A percentile compares a stretch with the other conserved stretches of the same genome.
These are phyloP conservation scores for Siniperca scherzeri DNA, from an alignment of 2,797 vertebrate species.

Conservation along the genomic window DNA sequence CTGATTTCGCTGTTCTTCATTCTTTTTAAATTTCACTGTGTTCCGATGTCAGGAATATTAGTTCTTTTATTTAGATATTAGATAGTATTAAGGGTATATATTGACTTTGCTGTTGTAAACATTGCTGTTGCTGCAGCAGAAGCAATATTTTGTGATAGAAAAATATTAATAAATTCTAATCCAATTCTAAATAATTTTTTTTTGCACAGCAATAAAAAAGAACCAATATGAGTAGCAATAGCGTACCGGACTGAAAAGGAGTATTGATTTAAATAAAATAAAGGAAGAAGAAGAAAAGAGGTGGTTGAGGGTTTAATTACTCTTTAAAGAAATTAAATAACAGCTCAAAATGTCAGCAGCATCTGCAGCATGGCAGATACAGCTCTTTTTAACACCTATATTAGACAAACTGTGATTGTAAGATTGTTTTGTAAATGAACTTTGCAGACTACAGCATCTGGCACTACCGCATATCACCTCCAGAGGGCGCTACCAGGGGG, in stretches of 20 bases:
- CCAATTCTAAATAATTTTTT: not conserved
- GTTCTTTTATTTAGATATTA: not conserved
- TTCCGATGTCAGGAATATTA: not conserved
- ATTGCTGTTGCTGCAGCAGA: not conserved
- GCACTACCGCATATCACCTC: constrained; percentile 91
- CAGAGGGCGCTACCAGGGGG: constrained; percentile 98
- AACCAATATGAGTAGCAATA: too few relatives aligned
- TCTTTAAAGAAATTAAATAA: not conserved
- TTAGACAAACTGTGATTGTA: not conserved
- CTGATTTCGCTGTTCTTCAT: not conserved
- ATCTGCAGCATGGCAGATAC: too few relatives aligned
- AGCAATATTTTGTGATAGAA: not conserved
- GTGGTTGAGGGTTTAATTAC: not conserved
- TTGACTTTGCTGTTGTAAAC: not conserved
- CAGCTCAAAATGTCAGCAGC: not conserved
- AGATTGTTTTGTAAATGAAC: constrained; percentile 3
- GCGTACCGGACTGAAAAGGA: too few relatives aligned
- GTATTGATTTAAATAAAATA: too few relatives aligned
- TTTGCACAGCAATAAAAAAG: too few relatives aligned
- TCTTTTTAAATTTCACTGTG: not conserved
- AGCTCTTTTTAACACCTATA: not conserved
- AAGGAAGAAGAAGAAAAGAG: too few relatives aligned
- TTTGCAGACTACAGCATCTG: constrained; percentile 84
- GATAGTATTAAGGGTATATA: not conserved
- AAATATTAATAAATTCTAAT: not conserved